These are phyloP conservation scores for Solenopsis fugax DNA, from an alignment of 1,140 invertebrate species.

Conservation along the genomic window DNA sequence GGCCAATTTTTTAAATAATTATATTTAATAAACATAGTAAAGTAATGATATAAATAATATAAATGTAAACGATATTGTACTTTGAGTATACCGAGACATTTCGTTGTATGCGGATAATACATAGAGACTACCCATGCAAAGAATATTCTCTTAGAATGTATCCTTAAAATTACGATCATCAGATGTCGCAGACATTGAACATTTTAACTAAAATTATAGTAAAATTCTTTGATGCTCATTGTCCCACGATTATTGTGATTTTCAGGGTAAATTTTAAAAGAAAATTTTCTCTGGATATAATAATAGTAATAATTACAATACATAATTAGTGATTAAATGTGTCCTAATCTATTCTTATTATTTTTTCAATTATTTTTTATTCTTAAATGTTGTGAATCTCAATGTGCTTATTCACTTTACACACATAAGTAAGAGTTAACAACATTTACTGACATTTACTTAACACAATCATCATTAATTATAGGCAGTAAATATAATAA, in stretches of 20 bases:
- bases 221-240: too few relatives aligned
- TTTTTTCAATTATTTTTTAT: not conserved
- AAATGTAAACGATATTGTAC: not conserved
- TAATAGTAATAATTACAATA: too few relatives aligned
- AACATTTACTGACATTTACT: not conserved
- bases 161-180: too few relatives aligned
- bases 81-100: not conserved
- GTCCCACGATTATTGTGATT: too few relatives aligned
- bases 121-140: not conserved
- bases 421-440: not conserved
- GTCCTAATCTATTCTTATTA: constrained; percentile 44
- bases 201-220: too few relatives aligned
- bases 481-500: not conserved
- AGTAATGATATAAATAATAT: not conserved
- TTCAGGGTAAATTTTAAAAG: too few relatives aligned
- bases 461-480: constrained; percentile 2
- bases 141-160: too few relatives aligned
- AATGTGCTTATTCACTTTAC: not conserved
- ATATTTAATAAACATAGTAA: not conserved
- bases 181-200: too few relatives aligned
- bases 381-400: not conserved
- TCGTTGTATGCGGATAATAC: not conserved
- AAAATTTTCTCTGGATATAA: too few relatives aligned
- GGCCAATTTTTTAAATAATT: not conserved
- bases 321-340: too few relatives aligned